Conservation (phyloP, 2,888 invertebrate species). For the Phasia obesa region DNA sequence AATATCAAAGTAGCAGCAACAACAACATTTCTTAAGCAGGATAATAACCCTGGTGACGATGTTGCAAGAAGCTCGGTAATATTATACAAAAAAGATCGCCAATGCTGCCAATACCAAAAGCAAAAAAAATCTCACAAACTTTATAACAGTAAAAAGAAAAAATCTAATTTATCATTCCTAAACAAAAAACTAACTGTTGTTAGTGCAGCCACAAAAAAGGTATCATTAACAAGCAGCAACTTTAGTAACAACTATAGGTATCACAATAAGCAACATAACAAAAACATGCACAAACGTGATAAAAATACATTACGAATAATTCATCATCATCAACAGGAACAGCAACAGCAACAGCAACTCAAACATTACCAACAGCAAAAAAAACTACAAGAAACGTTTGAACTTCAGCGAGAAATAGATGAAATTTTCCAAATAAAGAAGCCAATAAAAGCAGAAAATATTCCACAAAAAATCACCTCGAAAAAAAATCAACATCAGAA, state of each 20-base stretch:
- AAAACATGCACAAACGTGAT: constrained; percentile 79
- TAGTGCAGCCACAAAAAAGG: constrained; percentile 59
- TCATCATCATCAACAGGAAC: constrained; percentile 74
- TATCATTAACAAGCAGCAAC: constrained; percentile 69
- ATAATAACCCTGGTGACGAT: constrained; percentile 45
- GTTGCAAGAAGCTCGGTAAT: constrained; percentile 43
- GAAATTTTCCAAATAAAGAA: constrained; percentile 31
- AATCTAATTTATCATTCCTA: constrained; percentile 81
- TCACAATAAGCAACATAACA: constrained; percentile 76
- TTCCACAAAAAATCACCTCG: constrained; percentile 42
- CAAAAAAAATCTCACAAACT: constrained; percentile 51
- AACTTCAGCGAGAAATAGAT: constrained; percentile 8
- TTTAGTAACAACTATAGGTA: constrained; percentile 71
- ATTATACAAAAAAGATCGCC: constrained; percentile 71
- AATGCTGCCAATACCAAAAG: constrained; percentile 15
- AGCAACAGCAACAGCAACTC: constrained; percentile 44
- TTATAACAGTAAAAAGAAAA: constrained; percentile 70
- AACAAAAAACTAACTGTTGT: constrained; percentile 49
- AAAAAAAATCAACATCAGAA: constrained; percentile 45
- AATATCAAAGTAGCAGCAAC: constrained; percentile 56
- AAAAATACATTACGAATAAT: constrained; percentile 77
- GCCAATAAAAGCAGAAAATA: constrained; percentile 21
- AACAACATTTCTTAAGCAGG: constrained; percentile 58
- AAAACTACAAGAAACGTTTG: constrained; percentile 18
- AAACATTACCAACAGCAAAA: constrained; percentile 10